Base-by-base conservation (phyloP, 2,888 invertebrate genomes). In the Prenolepis imparis region DNA sequence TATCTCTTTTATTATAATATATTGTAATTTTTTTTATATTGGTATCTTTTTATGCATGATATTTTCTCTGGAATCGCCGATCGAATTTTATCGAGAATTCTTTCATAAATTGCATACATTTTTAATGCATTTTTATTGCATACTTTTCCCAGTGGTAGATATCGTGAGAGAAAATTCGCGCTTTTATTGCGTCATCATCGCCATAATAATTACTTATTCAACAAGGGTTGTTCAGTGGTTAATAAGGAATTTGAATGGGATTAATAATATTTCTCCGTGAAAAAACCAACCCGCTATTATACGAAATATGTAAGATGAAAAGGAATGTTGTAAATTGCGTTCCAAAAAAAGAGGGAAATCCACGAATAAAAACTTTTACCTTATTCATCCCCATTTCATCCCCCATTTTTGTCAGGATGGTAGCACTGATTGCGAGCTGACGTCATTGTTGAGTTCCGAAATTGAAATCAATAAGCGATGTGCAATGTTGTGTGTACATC, bases 401-500 rank as follows among this genome's bases (percentile, higher is more conserved):
- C 15, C 21, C 66, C 36, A 3, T 18, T 80, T 18, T 39, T 21
- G 3, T n/a, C 9, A 11, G 18, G 84, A 59, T 86, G 88, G 89
- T 44, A 72, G 36, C 77, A 12, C 75, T 87, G 85, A 36, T n/a
- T 36, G n/a, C 32, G 21, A 64, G 28, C 87, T 93, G 92, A 93
- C 93, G 93, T 93, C 93, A 92, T 90, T 86, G 78, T 86, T 85
- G 89, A 91, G 90, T 89, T 89, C 90, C 92, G 92, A 93, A 93
- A 93, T 93, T 93, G 92, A 92, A 94, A 94, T 94, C 94, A 94
- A 94, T 94, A 94, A 93, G 91, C 90, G 92, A 90, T 90, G 89
- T 87, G 87, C 87, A 90, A 89, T 91, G 91, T 90, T 88, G 92
- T 90, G 90, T 89, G 87, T 89, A 89, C 90, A 90, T 88, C 89